Base-by-base conservation (phyloP, 2,113 vertebrate genomes). In the Semnornis frantzii region DNA sequence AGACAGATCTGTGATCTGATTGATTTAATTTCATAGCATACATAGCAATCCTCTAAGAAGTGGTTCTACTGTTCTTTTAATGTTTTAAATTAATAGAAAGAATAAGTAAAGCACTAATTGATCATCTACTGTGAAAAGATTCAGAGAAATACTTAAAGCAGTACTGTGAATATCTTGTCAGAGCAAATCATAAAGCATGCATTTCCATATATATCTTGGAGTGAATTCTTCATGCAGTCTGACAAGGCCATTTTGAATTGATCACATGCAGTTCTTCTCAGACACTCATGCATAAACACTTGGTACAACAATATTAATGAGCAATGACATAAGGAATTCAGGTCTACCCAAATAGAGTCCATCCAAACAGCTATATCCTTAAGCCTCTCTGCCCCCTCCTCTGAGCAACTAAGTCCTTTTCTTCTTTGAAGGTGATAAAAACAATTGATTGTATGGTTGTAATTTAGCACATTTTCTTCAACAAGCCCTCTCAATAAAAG, bases 221-320 rank as follows among this genome's bases (percentile, higher is more conserved):
- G 48, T 33, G 18, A 92, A 91, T 54, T 65, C 75, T 50, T 97
- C 91, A 97, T 93, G 66, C 87, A 92, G 80, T 15, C 79, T 92
- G 93, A 95, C 92, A 94, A 70, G 73, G 68, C 79, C 77, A 55
- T 94, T 96, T 88, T 87, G 85, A 92, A 90, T 62, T 18, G 89
- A 93, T 90, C 95, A 79, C 80, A 88, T 70, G 34, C 89, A 89
- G 88, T 87, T 96, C 84, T 93, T 95, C 86, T 87, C 13, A 1
- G 94, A 95, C 94, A 93, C 55, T 97, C 95, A 97, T 84, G 91
- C 93, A 89, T 84, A 95, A 96, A 86, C 59, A 78, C 89, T 94
- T 95, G 62, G 63, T 54, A 86, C 87, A 94, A 95, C 95, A 95
- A 95, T 52, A 68, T 37, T 96, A 93, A 97, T 74, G 84, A 93